Percentiles rank a stretch among this genome's conserved stretches.
These are phyloP conservation scores for Budorcas taxicolor DNA, from an alignment of 2,113 vertebrate genomes.

Conservation along the genomic window DNA sequence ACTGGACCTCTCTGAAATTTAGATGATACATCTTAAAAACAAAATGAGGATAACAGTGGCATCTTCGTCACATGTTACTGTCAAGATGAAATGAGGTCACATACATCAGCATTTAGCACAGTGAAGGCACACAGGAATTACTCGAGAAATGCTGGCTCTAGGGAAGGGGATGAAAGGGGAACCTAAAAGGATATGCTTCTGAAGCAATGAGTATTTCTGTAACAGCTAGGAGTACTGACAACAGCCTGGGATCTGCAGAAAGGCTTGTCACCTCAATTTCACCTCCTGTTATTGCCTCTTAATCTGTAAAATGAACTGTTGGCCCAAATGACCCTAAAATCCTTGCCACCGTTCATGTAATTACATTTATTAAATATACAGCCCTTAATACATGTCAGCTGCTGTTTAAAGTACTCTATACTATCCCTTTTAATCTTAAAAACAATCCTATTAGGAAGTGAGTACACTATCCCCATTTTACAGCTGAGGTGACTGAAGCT, in stretches of 20 bases:
- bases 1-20: background rate
- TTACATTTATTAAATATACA: background rate
- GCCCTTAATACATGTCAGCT: background rate
- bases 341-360: background rate
- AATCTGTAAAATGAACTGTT: background rate
- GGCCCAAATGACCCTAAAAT: background rate
- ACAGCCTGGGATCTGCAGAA: background rate
- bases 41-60: background rate
- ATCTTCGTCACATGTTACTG: background rate
- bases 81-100: background rate
- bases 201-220: background rate
- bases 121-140: background rate
- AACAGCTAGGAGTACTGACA: background rate
- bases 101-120: background rate
- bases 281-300: background rate
- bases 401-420: background rate
- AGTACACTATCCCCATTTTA: background rate
- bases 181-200: background rate
- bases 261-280: background rate
- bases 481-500: background rate
- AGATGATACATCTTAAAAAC: background rate
- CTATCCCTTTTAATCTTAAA: slow-evolving; percentile 11
- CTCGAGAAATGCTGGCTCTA: background rate
- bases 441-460: background rate
- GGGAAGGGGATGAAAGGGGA: background rate